A percentile compares a stretch with the other conserved stretches of the same genome.
phyloP scores from a whole-genome alignment of 2,113 vertebrate species.

The Setophaga kirtlandii region DNA sequence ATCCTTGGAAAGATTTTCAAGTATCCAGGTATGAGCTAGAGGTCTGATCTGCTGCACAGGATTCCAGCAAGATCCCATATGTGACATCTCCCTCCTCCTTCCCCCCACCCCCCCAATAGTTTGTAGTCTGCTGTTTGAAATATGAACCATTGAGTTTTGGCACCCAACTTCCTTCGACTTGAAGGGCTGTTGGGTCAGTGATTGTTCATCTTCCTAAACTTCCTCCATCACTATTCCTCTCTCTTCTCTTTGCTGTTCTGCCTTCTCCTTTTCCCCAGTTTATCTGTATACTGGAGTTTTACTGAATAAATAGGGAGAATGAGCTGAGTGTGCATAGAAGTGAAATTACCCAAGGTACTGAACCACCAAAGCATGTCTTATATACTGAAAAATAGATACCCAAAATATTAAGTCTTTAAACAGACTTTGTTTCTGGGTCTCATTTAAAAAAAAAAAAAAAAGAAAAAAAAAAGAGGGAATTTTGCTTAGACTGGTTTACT shows the following conservation, averaged over 20 bases:
- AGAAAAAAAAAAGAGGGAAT: neutral
- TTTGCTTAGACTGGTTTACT: slow-evolving; percentile 54
- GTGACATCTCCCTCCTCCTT: neutral
- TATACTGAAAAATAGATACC: slow-evolving; percentile 7
- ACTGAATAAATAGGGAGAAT: slow-evolving; percentile 36
- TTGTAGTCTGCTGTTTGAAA: neutral
- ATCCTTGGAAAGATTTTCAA: neutral
- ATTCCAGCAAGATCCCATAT: neutral
- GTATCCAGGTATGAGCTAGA: neutral
- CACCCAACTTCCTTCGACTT: neutral
- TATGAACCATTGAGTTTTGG: neutral
- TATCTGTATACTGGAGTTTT: slow-evolving; percentile 21
- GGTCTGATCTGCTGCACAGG: neutral
- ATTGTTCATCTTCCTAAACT: neutral
- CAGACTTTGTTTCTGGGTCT: slow-evolving; percentile 9
- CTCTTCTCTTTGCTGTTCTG: neutral
- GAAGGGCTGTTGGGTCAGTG: neutral
- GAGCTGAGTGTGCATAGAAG: slow-evolving; percentile 11
- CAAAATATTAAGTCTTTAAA: slow-evolving; percentile 23
- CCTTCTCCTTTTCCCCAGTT: neutral
- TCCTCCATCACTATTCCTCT: neutral
- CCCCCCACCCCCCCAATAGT: neutral
- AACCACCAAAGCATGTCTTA: slow-evolving; percentile 36
- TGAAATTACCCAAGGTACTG: slow-evolving; percentile 37
- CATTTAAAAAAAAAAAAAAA: neutral